Percentiles rank a stretch among this genome's conserved stretches.
Conservation (phyloP, 2,888 invertebrate genomes). For the Lymantria monacha region DNA sequence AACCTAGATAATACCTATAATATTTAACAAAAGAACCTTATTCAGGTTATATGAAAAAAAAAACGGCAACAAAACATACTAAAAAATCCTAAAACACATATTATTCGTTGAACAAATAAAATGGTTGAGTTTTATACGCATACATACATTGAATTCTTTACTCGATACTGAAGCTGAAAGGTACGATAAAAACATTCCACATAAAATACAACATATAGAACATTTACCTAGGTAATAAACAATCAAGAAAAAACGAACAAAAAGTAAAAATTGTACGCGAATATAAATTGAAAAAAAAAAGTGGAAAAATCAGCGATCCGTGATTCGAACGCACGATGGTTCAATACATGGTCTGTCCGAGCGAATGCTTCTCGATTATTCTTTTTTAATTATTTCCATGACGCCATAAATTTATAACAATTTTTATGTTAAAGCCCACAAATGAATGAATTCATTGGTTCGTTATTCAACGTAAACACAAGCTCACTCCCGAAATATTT, state of each 20-base stretch:
- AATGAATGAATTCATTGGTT: slow-evolving; percentile 13
- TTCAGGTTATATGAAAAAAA: neutral
- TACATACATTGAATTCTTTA: neutral
- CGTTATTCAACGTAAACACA: neutral
- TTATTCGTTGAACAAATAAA: neutral
- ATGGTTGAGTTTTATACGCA: neutral
- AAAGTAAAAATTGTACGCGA: slow-evolving; percentile 2
- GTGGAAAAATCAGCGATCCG: slow-evolving; percentile 17
- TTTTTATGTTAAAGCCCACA: slow-evolving; percentile 5
- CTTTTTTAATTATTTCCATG: slow-evolving; percentile 9
- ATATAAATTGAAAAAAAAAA: slow-evolving; percentile 22
- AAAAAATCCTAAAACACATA: neutral
- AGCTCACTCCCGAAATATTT: no score
- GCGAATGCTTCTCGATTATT: slow-evolving; percentile 16
- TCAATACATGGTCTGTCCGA: slow-evolving; percentile 17
- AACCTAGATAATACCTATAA: neutral
- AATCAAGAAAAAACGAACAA: slow-evolving; percentile 2
- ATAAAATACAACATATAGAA: neutral
- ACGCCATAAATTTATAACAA: slow-evolving; percentile 16
- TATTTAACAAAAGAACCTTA: neutral
- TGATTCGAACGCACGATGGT: slow-evolving; percentile 8
- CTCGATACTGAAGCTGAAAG: neutral
- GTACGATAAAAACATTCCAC: neutral
- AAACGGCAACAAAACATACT: neutral
- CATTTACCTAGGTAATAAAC: slow-evolving; percentile 4